Evolutionary conservation across 2,888 invertebrate genomes (phyloP), one percentile per base, ranked within the genome.

Genomic region (Megalurothrips usitatus): DNA sequence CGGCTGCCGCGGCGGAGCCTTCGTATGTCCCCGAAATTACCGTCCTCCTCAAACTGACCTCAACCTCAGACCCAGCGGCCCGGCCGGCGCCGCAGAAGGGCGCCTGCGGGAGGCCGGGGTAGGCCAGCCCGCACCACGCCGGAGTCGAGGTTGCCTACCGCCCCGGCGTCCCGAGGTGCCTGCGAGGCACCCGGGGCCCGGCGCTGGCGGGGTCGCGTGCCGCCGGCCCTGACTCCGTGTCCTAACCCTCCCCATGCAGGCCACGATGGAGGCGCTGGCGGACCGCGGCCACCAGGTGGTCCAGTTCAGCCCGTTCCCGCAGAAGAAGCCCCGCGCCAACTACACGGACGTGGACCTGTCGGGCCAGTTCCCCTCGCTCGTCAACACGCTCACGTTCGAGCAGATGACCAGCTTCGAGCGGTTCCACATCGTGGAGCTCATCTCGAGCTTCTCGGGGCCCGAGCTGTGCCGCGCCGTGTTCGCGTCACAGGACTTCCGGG

Each of bases 241-340:
- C 6, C 6, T 2, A 43, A 43, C 75, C 79, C 86, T 87, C 81
- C 85, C 87, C 17, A 87, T 86, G 0, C 85, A 86, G 10, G 83
- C 87, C 0, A 80, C 87, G 80, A 85, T 87, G 81, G 86, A 86
- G 47, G 86, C 85, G 0, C 83, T 88, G 47, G 85, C 85, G 1
- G 83, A 83, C 14, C 84, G 85, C 1, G 88, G 88, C 0, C 88
- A 88, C 83, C 84, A 87, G 12, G 86, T 88, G 1, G 87, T 86
- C 0, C 82, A 87, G 14, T 84, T 88, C 6, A 86, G 88, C 80
- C 84, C 86, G 48, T 87, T 87, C 81, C 87, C 88, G 0, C 82
- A 86, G 79, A 86, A 86, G 81, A 85, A 86, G 0, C 84, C 85
- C 12, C 84, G 86, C 47, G 82, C 85, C 0, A 88, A 87, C 83